Conservation (phyloP, 2,113 vertebrate species). For the Pelusios castaneus region DNA sequence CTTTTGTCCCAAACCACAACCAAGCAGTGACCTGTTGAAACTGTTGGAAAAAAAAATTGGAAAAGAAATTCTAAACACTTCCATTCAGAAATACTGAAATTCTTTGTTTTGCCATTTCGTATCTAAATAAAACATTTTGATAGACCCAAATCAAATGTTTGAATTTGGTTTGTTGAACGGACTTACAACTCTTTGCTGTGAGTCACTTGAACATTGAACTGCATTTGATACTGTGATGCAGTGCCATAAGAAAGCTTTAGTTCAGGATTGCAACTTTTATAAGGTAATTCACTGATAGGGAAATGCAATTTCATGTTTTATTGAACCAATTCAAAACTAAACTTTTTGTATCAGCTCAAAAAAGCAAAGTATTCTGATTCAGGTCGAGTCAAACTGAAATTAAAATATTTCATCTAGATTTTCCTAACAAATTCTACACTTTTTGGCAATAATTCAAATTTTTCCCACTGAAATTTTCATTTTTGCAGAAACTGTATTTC, state of each 20-base stretch:
- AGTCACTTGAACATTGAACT: neutral
- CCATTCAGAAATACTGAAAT: neutral
- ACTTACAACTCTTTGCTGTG: neutral
- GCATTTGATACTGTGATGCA: neutral
- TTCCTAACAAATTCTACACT: neutral
- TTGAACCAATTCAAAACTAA: neutral
- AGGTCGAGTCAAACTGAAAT: neutral
- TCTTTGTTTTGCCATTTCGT: neutral
- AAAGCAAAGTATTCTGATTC: neutral
- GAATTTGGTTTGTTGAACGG: no score
- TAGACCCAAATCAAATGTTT: neutral
- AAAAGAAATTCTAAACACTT: neutral
- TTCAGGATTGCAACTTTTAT: neutral
- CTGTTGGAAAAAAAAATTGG: neutral
- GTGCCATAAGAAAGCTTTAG: neutral
- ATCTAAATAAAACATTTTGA: neutral
- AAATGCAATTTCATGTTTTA: neutral
- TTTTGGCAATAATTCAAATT: neutral
- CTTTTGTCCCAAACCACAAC: neutral
- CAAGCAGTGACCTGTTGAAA: neutral
- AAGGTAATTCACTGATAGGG: neutral
- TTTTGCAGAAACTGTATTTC: neutral
- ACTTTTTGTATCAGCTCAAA: neutral
- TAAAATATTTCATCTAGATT: neutral
- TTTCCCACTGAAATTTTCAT: neutral